phyloP scores from a whole-genome alignment of 2,113 vertebrate species.

The Sorex araneus region DNA sequence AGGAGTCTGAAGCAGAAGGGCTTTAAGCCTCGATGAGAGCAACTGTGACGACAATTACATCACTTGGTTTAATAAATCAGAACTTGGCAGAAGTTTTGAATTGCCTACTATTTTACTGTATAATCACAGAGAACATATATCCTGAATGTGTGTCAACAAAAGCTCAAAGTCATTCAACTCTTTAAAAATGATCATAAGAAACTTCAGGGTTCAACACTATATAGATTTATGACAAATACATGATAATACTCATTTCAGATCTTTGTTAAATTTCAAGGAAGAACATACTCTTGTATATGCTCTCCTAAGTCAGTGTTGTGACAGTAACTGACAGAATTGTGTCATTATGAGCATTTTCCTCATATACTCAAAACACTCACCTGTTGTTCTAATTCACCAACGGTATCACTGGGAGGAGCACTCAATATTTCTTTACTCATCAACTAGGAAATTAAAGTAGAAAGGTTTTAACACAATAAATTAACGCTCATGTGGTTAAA shows the following conservation, averaged over 20 bases:
- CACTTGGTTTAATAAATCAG: background rate
- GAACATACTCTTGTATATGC: background rate
- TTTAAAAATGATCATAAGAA: slow-evolving; percentile 44
- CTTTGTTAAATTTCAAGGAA: background rate
- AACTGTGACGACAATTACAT: background rate
- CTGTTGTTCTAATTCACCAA: slow-evolving; percentile 95
- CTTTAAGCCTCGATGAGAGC: background rate
- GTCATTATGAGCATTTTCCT: background rate
- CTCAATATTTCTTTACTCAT: slow-evolving; percentile 93
- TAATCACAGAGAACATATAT: background rate
- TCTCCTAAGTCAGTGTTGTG: background rate
- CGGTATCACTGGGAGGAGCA: slow-evolving; percentile 89
- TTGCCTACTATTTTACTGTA: background rate
- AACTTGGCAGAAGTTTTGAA: slow-evolving; percentile 8
- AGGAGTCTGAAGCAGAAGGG: background rate
- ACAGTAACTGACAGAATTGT: background rate
- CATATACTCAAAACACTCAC: slow-evolving; percentile 85
- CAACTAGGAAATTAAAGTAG: slow-evolving; percentile 89
- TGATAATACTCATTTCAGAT: slow-evolving; percentile 12
- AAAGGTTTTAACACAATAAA: slow-evolving; percentile 57
- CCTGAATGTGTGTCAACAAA: background rate
- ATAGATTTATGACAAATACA: slow-evolving; percentile 13
- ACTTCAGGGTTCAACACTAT: background rate
- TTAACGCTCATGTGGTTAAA: background rate
- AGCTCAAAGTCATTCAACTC: background rate